A percentile compares a stretch with the other conserved stretches of the same genome.
phyloP scores from a whole-genome alignment of 2,113 vertebrate genomes.

The Microcebus jonahi region DNA sequence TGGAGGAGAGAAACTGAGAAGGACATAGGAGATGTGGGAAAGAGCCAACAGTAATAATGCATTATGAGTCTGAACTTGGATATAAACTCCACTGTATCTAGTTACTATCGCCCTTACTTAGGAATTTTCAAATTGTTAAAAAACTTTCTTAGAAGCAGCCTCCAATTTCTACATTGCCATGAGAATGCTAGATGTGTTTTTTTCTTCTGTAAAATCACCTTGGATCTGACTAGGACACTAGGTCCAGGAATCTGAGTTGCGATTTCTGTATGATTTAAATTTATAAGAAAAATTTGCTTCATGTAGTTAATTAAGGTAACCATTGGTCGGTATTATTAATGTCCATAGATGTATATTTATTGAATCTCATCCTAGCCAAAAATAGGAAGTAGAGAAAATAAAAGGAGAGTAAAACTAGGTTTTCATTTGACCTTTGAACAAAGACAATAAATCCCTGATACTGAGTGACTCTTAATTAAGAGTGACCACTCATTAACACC shows the following conservation, averaged over 20 bases:
- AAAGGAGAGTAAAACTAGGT: constrained; percentile 38
- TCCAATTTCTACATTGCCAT: constrained; percentile 24
- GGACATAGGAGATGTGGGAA: constrained; percentile 17
- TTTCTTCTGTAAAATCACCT: constrained; percentile 42
- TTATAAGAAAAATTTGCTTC: constrained; percentile 38
- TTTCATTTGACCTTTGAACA: constrained; percentile 46
- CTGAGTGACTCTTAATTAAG: background rate
- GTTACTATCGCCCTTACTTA: constrained; percentile 21
- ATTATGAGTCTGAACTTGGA: constrained; percentile 44
- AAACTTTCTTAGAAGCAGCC: background rate
- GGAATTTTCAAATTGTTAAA: constrained; percentile 33
- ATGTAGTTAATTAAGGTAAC: constrained; percentile 63
- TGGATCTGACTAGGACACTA: constrained; percentile 20
- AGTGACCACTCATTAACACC: background rate
- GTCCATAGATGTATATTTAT: constrained; percentile 18
- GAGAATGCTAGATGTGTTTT: constrained; percentile 22
- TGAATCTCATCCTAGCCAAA: constrained; percentile 8
- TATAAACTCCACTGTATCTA: constrained; percentile 63
- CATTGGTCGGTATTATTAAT: background rate
- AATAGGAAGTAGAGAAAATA: constrained; percentile 11
- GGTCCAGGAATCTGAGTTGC: background rate
- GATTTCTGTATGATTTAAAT: constrained; percentile 45
- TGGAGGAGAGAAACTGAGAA: constrained; percentile 57
- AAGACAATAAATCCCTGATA: constrained; percentile 60
- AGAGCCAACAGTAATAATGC: constrained; percentile 26